A percentile compares a stretch with the other conserved stretches of the same genome.
Conservation (phyloP, 2,888 invertebrate genomes). For the Sesamia inferens region DNA sequence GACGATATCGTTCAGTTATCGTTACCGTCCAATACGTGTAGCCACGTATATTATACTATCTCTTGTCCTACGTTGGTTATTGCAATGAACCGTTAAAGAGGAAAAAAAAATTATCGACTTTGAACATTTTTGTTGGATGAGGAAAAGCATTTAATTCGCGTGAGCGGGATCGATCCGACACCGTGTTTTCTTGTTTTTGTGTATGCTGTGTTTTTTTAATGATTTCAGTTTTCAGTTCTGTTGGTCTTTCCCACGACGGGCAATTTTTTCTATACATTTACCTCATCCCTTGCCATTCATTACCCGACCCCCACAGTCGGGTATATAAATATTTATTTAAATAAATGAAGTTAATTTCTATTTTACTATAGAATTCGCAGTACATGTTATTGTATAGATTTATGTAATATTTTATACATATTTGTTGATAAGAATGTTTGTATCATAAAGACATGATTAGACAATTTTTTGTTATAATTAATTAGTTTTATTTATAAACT, state of each 20-base stretch:
- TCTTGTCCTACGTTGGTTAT: background rate
- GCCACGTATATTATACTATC: background rate
- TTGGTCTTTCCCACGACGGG: too few species aligned
- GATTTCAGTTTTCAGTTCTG: too few species aligned
- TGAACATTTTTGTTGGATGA: too few species aligned
- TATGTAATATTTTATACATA: slow-evolving; percentile 57
- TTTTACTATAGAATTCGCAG: slow-evolving; percentile 43
- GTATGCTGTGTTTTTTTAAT: slow-evolving; percentile 1
- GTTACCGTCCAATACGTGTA: background rate
- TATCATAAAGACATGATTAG: slow-evolving; percentile 59
- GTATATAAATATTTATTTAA: slow-evolving; percentile 30
- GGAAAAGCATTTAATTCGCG: too few species aligned
- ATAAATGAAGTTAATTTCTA: slow-evolving; percentile 21
- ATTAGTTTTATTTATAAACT: slow-evolving; percentile 46
- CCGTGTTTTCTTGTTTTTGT: too few species aligned
- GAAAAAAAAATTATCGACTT: too few species aligned
- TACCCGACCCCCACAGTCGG: background rate
- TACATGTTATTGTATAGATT: slow-evolving; percentile 60
- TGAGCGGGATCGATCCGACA: too few species aligned
- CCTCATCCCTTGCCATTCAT: background rate
- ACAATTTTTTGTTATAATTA: slow-evolving; percentile 28
- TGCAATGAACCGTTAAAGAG: too few species aligned
- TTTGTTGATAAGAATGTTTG: slow-evolving; percentile 63
- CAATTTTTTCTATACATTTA: background rate
- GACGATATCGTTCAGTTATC: background rate